Conservation (phyloP, 2,797 vertebrate genomes). For the Microchirus variegatus region DNA sequence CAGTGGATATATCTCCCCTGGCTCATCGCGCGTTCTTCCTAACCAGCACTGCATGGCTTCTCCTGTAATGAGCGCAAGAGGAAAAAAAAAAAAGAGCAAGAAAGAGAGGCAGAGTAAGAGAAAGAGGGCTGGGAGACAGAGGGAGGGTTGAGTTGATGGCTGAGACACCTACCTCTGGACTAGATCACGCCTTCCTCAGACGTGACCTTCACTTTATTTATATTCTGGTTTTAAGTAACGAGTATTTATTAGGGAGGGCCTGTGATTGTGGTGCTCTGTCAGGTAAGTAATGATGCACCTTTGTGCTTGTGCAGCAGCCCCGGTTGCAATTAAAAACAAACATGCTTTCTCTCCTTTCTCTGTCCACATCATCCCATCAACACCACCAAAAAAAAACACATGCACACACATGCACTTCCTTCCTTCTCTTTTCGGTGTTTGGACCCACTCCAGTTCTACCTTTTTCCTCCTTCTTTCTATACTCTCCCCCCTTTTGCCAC, state of each 20-base stretch:
- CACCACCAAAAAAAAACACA: conserved; percentile 11
- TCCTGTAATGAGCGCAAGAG: conserved; percentile 73
- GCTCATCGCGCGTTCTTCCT: conserved; percentile 76
- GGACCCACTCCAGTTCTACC: conserved; percentile 57
- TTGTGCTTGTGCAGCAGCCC: conserved; percentile 68
- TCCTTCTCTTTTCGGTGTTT: conserved; percentile 18
- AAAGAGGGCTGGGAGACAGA: conserved; percentile 17
- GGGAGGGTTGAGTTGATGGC: conserved; percentile 62
- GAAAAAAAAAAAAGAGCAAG: conserved; percentile 57
- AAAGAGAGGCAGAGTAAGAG: conserved; percentile 44
- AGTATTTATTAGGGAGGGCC: conserved; percentile 73
- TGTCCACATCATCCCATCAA: conserved; percentile 48
- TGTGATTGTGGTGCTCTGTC: conserved; percentile 69
- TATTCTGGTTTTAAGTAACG: conserved; percentile 72
- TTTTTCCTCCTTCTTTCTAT: conserved; percentile 42
- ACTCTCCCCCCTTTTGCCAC: conserved; percentile 59
- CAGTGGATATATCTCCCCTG: conserved; percentile 80
- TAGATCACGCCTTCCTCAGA: conserved; percentile 67
- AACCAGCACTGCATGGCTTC: conserved; percentile 77
- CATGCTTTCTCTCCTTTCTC: conserved; percentile 48
- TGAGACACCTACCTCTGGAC: conserved; percentile 65
- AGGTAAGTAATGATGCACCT: conserved; percentile 77
- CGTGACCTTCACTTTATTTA: conserved; percentile 80
- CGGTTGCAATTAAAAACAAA: conserved; percentile 77
- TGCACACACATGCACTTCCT: conserved; percentile 6